A percentile compares a stretch with the other conserved stretches of the same genome.
Evolutionary conservation across 2,888 invertebrate species (phyloP).

Genomic region (Diaperis boleti): DNA sequence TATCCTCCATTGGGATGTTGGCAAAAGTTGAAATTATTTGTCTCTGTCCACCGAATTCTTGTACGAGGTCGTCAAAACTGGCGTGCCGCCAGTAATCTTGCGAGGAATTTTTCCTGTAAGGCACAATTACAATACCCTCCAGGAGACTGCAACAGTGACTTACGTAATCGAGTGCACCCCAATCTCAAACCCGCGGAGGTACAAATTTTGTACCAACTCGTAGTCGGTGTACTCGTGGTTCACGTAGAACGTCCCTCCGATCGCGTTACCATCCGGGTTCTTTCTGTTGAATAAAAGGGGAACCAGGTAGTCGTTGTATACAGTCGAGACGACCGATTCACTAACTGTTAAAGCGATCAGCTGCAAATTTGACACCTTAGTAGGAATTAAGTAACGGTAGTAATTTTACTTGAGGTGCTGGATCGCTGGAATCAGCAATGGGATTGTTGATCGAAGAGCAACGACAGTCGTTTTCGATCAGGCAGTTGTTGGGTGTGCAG

Average conservation of each 20-base stretch:
- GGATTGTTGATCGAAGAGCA: too few relatives aligned
- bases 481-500: too few relatives aligned
- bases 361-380: too few relatives aligned
- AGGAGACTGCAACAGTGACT: conserved; percentile 58
- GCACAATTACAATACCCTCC: conserved; percentile 42
- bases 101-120: conserved; percentile 49
- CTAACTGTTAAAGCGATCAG: conserved; percentile 31
- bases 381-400: too few relatives aligned
- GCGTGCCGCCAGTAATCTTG: conserved; percentile 61
- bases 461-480: too few relatives aligned
- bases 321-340: conserved; percentile 26
- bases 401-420: too few relatives aligned
- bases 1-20: conserved; percentile 58
- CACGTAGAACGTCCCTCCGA: conserved; percentile 62
- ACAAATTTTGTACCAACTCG: conserved; percentile 71
- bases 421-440: too few relatives aligned
- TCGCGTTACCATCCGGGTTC: conserved; percentile 34
- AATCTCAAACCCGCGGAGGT: conserved; percentile 74
- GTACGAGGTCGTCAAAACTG: conserved; percentile 50
- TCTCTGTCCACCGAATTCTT: conserved; percentile 63
- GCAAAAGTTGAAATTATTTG: conserved; percentile 61
- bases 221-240: conserved; percentile 78
- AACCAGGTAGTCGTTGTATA: conserved; percentile 21
- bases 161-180: conserved; percentile 75
- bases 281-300: conserved; percentile 24